Base-by-base conservation (phyloP, 2,113 vertebrate species). In the Chloropsis cyanopogon region DNA sequence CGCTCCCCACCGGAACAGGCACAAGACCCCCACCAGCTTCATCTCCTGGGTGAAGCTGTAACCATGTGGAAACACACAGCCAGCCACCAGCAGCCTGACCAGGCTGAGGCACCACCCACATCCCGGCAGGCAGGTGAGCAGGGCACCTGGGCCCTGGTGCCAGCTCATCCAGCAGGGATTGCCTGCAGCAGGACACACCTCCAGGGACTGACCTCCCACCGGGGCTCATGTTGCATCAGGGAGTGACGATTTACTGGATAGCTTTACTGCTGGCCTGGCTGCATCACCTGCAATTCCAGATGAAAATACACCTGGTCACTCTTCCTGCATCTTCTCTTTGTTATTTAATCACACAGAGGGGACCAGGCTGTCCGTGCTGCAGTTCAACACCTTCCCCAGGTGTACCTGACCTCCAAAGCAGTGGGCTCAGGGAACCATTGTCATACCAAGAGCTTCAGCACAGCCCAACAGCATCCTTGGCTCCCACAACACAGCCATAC, bases 171-270 rank as follows among this genome's bases (percentile, higher is more conserved):
- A 19, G 49, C 59, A 44, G 59, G 29, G 35, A 18, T 0, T 35
- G 39, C 41, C 78, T 44, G 41, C 56, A 33, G 77, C 39, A 50
- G 69, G 60, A 14, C 33, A n/a, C 60, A 44, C 31, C 50, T 22
- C 9, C 14, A 35, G 1, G 29, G 29, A n/a, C 71, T 11, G 31
- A 14, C 25, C 1, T 22, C 28, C 54, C 56, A 10, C 39, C 2
- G 17, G 18, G 28, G 19, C 1, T 52, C 68, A 4, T 0, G 3
- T 0, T 17, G 44, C 70, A 79, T 1, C 2, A 1, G 11, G 71
- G 7, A 50, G 53, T 1, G 57, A n/a, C 0, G 0, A 76, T 12
- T 12, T 11, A 60, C 41, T 28, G 4, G 4, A 21, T 5, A 64
- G 56, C 44, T 49, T 12, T 39, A 16, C 52, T 53, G 68, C 57